Evolutionary conservation across 2,797 vertebrate species (phyloP).

Genomic region (Bovichtus variegatus): DNA sequence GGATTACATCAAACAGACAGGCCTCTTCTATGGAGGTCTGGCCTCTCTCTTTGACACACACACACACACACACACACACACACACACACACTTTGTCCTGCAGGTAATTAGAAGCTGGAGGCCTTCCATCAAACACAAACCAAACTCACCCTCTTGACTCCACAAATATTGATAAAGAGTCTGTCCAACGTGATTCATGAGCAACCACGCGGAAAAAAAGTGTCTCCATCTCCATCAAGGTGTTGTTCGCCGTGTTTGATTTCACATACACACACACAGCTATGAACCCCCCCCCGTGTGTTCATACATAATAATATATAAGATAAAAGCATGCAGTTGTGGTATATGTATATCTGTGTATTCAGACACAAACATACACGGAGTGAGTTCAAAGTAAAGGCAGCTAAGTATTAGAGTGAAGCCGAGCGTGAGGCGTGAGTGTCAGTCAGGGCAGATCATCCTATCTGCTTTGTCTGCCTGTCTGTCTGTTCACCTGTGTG

Average conservation of each 20-base stretch:
- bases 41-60: neutral
- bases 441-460: slow-evolving; percentile 67
- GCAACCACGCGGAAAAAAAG: slow-evolving; percentile 54
- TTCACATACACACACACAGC: slow-evolving; percentile 34
- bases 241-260: slow-evolving; percentile 40
- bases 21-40: slow-evolving; percentile 72
- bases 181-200: slow-evolving; percentile 52
- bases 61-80: slow-evolving; percentile 15
- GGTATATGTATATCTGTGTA: neutral
- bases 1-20: slow-evolving; percentile 80
- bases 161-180: slow-evolving; percentile 79
- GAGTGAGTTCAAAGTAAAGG: slow-evolving; percentile 63
- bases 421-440: slow-evolving; percentile 58
- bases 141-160: slow-evolving; percentile 67
- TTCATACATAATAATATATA: neutral
- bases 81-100: slow-evolving; percentile 58
- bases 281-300: slow-evolving; percentile 27
- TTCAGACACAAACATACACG: slow-evolving; percentile 23
- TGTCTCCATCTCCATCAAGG: slow-evolving; percentile 52
- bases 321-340: slow-evolving; percentile 29
- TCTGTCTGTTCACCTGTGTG: slow-evolving; percentile 51
- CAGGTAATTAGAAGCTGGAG: slow-evolving; percentile 76
- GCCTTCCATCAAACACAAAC: slow-evolving; percentile 74
- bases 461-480: slow-evolving; percentile 46
- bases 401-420: slow-evolving; percentile 59